Percentiles rank a stretch among this genome's conserved stretches.
Conservation (phyloP, 2,797 vertebrate species). For the Cirrhinus molitorella region DNA sequence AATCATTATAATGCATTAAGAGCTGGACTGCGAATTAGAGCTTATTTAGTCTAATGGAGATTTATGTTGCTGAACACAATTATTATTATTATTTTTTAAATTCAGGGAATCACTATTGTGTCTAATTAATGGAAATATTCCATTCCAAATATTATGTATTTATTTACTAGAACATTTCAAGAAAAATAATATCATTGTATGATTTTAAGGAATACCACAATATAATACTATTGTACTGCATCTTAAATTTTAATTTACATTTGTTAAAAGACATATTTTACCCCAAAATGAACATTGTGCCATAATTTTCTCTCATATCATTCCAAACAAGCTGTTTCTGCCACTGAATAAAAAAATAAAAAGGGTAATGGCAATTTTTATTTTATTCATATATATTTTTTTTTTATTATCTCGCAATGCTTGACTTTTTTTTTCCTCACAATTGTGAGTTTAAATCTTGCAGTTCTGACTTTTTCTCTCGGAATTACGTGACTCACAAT, state of each 20-base stretch:
- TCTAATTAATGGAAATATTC: background rate
- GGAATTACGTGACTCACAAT: no score
- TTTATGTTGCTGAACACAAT: background rate
- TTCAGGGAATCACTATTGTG: background rate
- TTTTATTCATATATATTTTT: no score
- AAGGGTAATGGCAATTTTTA: no score
- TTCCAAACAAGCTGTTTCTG: no score
- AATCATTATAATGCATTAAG: conserved; percentile 35
- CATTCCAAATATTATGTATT: background rate
- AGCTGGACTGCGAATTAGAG: background rate
- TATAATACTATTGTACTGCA: background rate
- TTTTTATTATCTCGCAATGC: no score
- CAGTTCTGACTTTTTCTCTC: no score
- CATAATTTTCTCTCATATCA: no score
- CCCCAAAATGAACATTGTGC: background rate
- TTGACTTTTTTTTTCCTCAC: no score
- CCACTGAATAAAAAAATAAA: no score
- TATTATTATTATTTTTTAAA: background rate
- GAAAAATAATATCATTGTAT: no score
- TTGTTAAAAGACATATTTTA: background rate
- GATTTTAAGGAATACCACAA: background rate
- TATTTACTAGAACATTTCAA: background rate
- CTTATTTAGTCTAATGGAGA: conserved; percentile 17
- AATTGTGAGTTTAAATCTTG: no score
- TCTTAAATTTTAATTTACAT: background rate